Conservation (phyloP, 30 jellyfish, hydroid and myxozoan species). For the Catostylus mosaicus region DNA sequence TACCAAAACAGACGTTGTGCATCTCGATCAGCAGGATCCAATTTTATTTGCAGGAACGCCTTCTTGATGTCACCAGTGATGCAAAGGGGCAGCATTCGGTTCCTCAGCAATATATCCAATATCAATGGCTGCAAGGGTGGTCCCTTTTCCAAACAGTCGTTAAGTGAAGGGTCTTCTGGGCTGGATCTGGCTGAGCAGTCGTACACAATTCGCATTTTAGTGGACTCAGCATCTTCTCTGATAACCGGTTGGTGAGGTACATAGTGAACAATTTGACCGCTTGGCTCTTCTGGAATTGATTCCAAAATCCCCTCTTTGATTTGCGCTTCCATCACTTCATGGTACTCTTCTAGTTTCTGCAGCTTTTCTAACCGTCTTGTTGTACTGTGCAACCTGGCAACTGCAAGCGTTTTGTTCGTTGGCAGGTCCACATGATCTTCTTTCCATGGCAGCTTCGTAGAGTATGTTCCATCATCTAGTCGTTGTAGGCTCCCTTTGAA, state of each 20-base stretch:
- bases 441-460: slow-evolving; percentile 71
- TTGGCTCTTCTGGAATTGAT: slow-evolving; percentile 43
- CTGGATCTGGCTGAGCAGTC: slow-evolving; percentile 59
- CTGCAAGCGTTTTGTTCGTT: slow-evolving; percentile 49
- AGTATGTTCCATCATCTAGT: slow-evolving; percentile 57
- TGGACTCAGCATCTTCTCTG: slow-evolving; percentile 59
- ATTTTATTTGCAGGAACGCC: slow-evolving; percentile 54
- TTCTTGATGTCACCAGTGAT: slow-evolving; percentile 66
- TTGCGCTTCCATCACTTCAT: slow-evolving; percentile 65
- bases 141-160: slow-evolving; percentile 58
- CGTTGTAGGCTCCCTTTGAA: slow-evolving; percentile 44
- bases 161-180: slow-evolving; percentile 52
- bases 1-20: slow-evolving; percentile 52
- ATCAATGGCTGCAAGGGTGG: slow-evolving; percentile 67
- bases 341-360: slow-evolving; percentile 61
- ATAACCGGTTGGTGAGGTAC: slow-evolving; percentile 69
- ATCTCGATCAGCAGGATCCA: slow-evolving; percentile 69
- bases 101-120: slow-evolving; percentile 53
- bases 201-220: slow-evolving; percentile 58
- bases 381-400: slow-evolving; percentile 59
- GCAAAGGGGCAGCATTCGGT: slow-evolving; percentile 56
- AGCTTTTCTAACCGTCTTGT: slow-evolving; percentile 64
- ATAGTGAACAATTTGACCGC: slow-evolving; percentile 15
- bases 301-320: slow-evolving; percentile 64
- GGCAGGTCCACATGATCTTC: slow-evolving; percentile 64